Percentiles rank a stretch among this genome's conserved stretches.
Conservation (phyloP, 2,888 invertebrate species). For the Trisateles emortualis region DNA sequence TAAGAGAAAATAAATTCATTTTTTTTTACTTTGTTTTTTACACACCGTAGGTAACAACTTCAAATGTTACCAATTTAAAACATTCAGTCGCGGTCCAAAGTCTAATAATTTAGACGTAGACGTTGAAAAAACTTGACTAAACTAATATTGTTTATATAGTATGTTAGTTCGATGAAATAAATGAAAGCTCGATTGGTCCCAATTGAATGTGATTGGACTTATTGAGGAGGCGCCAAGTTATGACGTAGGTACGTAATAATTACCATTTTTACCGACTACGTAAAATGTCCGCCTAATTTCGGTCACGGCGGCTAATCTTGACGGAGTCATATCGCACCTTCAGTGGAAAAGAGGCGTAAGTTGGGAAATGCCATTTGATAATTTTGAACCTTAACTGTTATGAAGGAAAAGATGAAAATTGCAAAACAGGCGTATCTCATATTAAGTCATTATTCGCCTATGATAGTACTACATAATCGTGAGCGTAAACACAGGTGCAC, state of each 20-base stretch:
- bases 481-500: too few relatives aligned
- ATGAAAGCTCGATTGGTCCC: constrained; percentile 59
- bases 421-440: too few relatives aligned
- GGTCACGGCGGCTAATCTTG: too few relatives aligned
- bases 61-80: constrained; percentile 8
- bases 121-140: constrained; percentile 50
- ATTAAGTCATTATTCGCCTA: too few relatives aligned
- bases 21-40: background rate
- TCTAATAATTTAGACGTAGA: constrained; percentile 45
- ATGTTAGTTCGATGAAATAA: constrained; percentile 49
- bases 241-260: constrained; percentile 30
- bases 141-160: constrained; percentile 39
- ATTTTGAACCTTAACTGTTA: too few relatives aligned
- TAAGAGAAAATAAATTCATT: too few relatives aligned
- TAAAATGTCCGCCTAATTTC: too few relatives aligned
- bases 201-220: constrained; percentile 53
- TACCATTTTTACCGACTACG: constrained; percentile 17
- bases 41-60: background rate
- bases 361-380: too few relatives aligned
- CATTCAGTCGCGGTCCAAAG: constrained; percentile 32
- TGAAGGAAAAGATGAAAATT: too few relatives aligned
- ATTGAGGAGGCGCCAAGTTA: constrained; percentile 47
- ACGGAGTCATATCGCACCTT: too few relatives aligned
- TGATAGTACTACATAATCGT: too few relatives aligned
- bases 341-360: too few relatives aligned